Evolutionary conservation across 1,140 invertebrate genomes (phyloP).

Genomic region (Bombus cullumanus): DNA sequence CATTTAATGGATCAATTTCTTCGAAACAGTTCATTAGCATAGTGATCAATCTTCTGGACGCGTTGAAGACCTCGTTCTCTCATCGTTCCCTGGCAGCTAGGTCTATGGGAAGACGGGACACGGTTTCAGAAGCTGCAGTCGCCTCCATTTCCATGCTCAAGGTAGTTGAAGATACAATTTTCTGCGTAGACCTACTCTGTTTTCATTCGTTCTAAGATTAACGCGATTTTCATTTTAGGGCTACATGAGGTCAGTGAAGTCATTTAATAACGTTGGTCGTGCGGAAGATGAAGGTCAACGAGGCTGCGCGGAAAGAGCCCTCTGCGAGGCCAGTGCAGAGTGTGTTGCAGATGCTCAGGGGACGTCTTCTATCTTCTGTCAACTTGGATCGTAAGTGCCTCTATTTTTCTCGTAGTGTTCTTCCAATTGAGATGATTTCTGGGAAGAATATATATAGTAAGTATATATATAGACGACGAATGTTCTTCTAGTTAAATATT

Average conservation of each 20-base stretch:
- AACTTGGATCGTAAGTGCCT: slow-evolving; percentile 94
- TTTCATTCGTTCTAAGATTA: no score
- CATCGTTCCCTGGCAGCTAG: slow-evolving; percentile 92
- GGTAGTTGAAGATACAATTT: slow-evolving; percentile 77
- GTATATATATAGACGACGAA: not conserved
- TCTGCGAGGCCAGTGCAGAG: slow-evolving; percentile 94
- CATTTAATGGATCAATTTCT: not conserved
- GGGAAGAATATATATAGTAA: not conserved
- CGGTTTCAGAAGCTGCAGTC: slow-evolving; percentile 92
- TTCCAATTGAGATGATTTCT: not conserved
- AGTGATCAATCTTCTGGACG: slow-evolving; percentile 94
- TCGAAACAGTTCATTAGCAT: slow-evolving; percentile 92
- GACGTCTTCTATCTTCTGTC: slow-evolving; percentile 93
- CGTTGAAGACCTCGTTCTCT: slow-evolving; percentile 94
- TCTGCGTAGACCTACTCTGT: no score
- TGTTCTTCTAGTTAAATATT: not conserved
- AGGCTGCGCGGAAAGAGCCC: slow-evolving; percentile 81
- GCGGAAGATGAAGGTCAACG: slow-evolving; percentile 89
- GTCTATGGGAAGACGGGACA: slow-evolving; percentile 92
- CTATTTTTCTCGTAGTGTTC: no score
- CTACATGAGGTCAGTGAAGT: slow-evolving; percentile 90
- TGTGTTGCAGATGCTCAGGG: slow-evolving; percentile 91
- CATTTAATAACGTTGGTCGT: slow-evolving; percentile 83
- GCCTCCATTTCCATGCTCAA: slow-evolving; percentile 94
- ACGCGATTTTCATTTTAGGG: slow-evolving; percentile 82